Evolutionary conservation across 2,113 vertebrate genomes (phyloP).

Genomic region (Xiphophorus couchianus): DNA sequence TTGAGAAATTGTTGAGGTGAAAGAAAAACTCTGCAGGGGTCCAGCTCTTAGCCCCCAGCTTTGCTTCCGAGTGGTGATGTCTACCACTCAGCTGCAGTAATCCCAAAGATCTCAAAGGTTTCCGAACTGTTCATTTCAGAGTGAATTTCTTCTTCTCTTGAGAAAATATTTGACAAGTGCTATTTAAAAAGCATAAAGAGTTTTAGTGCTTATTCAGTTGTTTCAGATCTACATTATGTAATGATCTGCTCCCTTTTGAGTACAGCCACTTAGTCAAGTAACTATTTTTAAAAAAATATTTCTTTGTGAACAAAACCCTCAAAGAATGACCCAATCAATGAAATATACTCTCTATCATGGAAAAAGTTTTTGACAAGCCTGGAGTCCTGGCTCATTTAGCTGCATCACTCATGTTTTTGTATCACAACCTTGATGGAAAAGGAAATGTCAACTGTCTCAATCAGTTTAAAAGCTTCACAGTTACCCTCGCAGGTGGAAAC

Average conservation of each 20-base stretch:
- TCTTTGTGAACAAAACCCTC: neutral
- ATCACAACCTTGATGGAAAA: neutral
- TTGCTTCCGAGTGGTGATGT: neutral
- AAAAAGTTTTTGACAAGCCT: neutral
- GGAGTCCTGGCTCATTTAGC: neutral
- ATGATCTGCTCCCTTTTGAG: neutral
- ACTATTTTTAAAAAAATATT: neutral
- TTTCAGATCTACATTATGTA: neutral
- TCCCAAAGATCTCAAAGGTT: neutral
- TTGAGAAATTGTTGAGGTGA: slow-evolving; percentile 2
- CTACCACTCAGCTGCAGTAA: neutral
- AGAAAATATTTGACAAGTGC: neutral
- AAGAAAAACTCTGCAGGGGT: neutral
- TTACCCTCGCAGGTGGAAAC: neutral
- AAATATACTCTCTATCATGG: neutral
- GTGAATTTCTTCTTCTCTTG: neutral
- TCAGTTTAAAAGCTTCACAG: neutral
- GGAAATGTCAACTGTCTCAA: neutral
- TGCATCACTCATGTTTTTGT: neutral
- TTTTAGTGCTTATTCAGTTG: neutral
- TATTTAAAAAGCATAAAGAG: neutral
- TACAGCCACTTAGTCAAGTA: neutral
- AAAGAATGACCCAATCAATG: neutral
- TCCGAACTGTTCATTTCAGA: neutral
- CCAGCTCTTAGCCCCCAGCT: neutral